Evolutionary conservation across 2,113 vertebrate genomes (phyloP).

Genomic region (Larimichthys polyactis): DNA sequence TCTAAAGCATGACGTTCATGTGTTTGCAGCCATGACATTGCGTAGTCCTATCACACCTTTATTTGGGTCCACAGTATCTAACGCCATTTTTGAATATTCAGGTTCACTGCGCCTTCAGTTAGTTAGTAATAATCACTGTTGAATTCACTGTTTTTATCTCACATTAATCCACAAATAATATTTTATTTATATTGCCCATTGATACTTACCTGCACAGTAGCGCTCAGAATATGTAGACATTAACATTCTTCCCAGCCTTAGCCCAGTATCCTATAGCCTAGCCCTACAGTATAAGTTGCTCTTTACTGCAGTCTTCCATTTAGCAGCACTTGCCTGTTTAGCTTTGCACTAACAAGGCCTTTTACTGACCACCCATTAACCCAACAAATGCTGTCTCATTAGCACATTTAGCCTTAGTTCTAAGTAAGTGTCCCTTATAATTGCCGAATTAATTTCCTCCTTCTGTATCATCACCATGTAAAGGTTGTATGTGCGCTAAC

Average conservation of each 20-base stretch:
- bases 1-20: not conserved
- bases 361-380: slow-evolving; percentile 62
- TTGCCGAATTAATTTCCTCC: slow-evolving; percentile 66
- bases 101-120: too few species aligned
- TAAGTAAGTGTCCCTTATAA: slow-evolving; percentile 57
- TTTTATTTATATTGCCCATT: slow-evolving; percentile 11
- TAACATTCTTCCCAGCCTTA: slow-evolving; percentile 6
- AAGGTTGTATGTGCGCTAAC: slow-evolving; percentile 51
- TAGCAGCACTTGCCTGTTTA: slow-evolving; percentile 32
- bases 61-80: not conserved
- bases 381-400: slow-evolving; percentile 53
- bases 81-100: not conserved
- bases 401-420: slow-evolving; percentile 62
- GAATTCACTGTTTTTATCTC: too few species aligned
- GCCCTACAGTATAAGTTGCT: slow-evolving; percentile 33
- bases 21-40: not conserved
- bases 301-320: slow-evolving; percentile 56
- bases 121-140: too few species aligned
- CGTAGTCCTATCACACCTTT: not conserved
- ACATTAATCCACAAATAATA: slow-evolving; percentile 13
- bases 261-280: not conserved
- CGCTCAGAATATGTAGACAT: slow-evolving; percentile 5
- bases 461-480: slow-evolving; percentile 55
- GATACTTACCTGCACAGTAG: not conserved
- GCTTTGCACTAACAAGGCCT: slow-evolving; percentile 45